Evolutionary conservation across 2,888 invertebrate species (phyloP), one percentile per base, ranked within the genome.

Genomic region (Lingula anatina): DNA sequence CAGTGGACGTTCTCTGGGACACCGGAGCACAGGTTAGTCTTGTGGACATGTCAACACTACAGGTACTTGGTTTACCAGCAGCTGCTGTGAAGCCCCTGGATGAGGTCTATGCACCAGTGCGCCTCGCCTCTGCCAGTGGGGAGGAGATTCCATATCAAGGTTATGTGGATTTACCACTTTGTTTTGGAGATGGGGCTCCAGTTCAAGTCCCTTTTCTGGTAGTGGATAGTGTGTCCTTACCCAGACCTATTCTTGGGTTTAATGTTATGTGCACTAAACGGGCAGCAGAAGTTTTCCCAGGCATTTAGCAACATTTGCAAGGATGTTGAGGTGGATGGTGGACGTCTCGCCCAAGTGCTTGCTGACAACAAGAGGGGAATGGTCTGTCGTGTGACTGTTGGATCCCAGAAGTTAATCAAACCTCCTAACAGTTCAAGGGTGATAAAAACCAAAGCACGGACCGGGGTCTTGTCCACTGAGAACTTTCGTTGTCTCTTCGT

Each of bases 181-280:
- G n/a, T n/a, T n/a, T n/a, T n/a, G n/a, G 38, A 20, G 38, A 38
- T 5, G 5, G 5, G 5, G 15, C n/a, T 5, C 20, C 21, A 15
- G 5, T 7, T 4, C 15, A 18, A 5, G 38, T 38, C 4, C 38
- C 38, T 7, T 38, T 38, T 15, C n/a, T n/a, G n/a, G 38, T 38
- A 4, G 38, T 38, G 21, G 21, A 18, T 15, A 20, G 20, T 20
- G n/a, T 21, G 15, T 21, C 38, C 4, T n/a, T n/a, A n/a, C n/a
- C n/a, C n/a, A n/a, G n/a, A n/a, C n/a, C n/a, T n/a, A n/a, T 36
- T 45, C 36, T 21, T 45, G 36, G 45, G 18, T 36, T 25, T 7
- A 23, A 45, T 45, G 45, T 28, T 21, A 25, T 37, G 35, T 35
- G 42, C 26, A 3, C 27, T 42, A n/a, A n/a, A n/a, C n/a, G n/a